Evolutionary conservation across 2,797 vertebrate species (phyloP).

Genomic region (Lutjanus argentimaculatus): DNA sequence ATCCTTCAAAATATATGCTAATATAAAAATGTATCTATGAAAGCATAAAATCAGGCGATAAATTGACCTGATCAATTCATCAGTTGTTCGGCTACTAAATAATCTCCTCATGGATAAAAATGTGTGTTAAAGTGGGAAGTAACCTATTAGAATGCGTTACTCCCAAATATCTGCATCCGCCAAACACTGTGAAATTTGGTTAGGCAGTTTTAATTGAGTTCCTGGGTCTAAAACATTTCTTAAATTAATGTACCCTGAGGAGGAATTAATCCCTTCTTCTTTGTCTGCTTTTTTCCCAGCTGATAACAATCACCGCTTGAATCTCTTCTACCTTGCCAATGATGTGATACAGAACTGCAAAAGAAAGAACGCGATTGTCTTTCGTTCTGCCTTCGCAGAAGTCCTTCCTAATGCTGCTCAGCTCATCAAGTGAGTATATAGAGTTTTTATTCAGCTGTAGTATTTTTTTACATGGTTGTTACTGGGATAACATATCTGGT

Average conservation of each 20-base stretch:
- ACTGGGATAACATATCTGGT: neutral
- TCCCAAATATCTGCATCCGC: neutral
- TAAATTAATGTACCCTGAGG: neutral
- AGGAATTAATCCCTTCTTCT: neutral
- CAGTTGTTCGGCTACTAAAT: neutral
- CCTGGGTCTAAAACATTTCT: neutral
- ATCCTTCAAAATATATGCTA: neutral
- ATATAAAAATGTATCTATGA: neutral
- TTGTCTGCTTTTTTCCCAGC: constrained; percentile 79
- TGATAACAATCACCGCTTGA: constrained; percentile 93
- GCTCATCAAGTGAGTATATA: constrained; percentile 92
- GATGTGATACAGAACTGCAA: constrained; percentile 99
- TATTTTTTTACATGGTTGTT: neutral
- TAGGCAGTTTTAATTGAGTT: neutral
- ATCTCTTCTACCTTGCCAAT: constrained; percentile 98
- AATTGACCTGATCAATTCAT: neutral
- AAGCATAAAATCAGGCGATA: neutral
- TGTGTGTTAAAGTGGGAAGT: neutral
- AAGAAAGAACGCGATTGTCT: constrained; percentile 95
- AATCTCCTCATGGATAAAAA: neutral
- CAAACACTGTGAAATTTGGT: no score
- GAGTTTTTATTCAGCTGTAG: neutral
- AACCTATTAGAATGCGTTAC: neutral
- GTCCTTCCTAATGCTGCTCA: constrained; percentile 93
- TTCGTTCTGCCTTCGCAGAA: constrained; percentile 93